Base-by-base conservation (phyloP, 2,888 invertebrate species). In the Lasioglossum marginatum region DNA sequence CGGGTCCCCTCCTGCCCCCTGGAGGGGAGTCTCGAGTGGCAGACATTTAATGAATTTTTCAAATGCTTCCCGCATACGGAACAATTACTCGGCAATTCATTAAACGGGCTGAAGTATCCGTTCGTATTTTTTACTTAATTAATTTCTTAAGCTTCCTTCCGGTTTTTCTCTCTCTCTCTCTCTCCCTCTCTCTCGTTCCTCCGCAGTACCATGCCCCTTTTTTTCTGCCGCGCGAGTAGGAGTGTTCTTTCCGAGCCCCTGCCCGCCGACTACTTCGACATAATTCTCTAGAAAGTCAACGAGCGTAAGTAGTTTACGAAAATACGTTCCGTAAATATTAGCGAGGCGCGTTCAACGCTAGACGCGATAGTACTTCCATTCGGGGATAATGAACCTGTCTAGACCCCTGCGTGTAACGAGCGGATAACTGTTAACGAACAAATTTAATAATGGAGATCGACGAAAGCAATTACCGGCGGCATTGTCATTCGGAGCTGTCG, bases 51-150 rank as follows among this genome's bases (percentile, higher is more conserved):
- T 85, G 85, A 85, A 85, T 85, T 85, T 75, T 79, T 85, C 75
- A 85, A 85, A 79, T 68, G 71, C 37, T 57, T 77, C 52, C 70
- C 52, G 74, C 40, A 63, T 60, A 43, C 85, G 52, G 86, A 79
- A 85, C 85, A 85, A 85, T 85, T 85, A 72, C 86, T 63, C 86
- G 74, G 86, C 86, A 85, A 85, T 85, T 85, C 85, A 72, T 85
- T 85, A 85, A 85, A 85, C 83, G 77, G 77, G 57, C 52, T 85
- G 79, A 85, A 85, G 85, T 75, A 75, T 75, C 57, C 75, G 75
- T 71, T 86, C 74, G 71, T 79, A 74, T 85, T 79, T 68, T 85
- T 85, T 85, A 85, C 79, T 85, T 85, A 85, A 85, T 85, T 85
- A 85, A 85, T 85, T 63, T 75, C 79, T 84, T 63, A 48, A 78